Base-by-base conservation (phyloP, 1,140 invertebrate genomes). In the Rhopalosiphum maidis region DNA sequence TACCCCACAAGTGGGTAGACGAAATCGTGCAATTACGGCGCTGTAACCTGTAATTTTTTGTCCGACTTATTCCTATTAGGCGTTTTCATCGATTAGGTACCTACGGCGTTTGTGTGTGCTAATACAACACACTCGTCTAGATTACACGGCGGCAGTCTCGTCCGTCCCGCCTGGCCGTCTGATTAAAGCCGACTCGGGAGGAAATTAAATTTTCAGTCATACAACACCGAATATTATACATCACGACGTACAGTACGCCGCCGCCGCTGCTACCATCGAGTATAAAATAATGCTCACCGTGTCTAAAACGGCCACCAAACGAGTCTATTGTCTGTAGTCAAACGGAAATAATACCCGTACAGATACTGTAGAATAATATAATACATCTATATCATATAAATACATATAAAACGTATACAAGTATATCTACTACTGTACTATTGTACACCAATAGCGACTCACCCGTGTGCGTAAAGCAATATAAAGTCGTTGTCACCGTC, bases 41-140 rank as follows among this genome's bases (percentile, higher is more conserved):
- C 91, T 77, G 91, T 92, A 92, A 92, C 68, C 91, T 92, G 43
- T 92, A 92, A 92, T 92, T 92, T 92, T 51, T 92, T 83, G n/a
- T 89, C 87, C 87, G 48, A 54, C 87, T 37, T 55, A 41, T 89
- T 55, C 88, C 48, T 54, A 89, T 89, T 41, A 55, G 88, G 55
- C 51, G 48, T 89, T 89, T 89, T 89, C 54, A 89, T 89, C 88
- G 88, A 89, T 89, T 89, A 55, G 30, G 51, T 89, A 55, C 88
- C 88, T 89, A 89, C 35, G 22, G 51, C 5, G 48, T 55, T 55
- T 41, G 35, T 18, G 85, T 55, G 51, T 89, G 88, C 48, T 54
- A 89, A 89, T 89, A 55, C 87, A 89, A 89, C 55, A 41, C 87
- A 51, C 48, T 54, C 48, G 87, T 89, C 48, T 89, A 37, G 46